Percentiles rank a stretch among this genome's conserved stretches.
Evolutionary conservation across 2,113 vertebrate genomes (phyloP).

Genomic region (Dasyurus viverrinus): DNA sequence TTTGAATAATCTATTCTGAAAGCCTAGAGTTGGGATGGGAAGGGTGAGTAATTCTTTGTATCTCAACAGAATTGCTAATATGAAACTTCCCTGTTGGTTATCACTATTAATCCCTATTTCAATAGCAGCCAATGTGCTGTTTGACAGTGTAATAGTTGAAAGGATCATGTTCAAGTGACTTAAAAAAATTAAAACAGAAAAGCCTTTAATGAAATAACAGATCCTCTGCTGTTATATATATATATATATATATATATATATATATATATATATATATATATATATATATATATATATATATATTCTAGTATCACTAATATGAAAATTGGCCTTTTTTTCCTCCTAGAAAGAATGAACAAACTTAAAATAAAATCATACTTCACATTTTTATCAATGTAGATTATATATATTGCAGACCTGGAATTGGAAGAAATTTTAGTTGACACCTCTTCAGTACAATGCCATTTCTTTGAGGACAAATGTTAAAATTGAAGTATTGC

Average conservation of each 20-base stretch:
- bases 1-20: slow-evolving; percentile 30
- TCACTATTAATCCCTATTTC: background rate
- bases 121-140: slow-evolving; percentile 10
- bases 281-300: too few species aligned
- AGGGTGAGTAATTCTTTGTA: slow-evolving; percentile 29
- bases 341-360: slow-evolving; percentile 8
- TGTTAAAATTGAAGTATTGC: background rate
- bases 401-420: background rate
- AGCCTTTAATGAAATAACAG: slow-evolving; percentile 31
- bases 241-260: background rate
- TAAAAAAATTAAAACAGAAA: background rate
- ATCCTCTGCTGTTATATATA: background rate
- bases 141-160: background rate
- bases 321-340: slow-evolving; percentile 24
- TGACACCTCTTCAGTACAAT: background rate
- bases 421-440: background rate
- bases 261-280: too few species aligned
- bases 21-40: background rate
- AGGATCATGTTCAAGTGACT: background rate
- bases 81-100: background rate
- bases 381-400: background rate
- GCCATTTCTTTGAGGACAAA: background rate
- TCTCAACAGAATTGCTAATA: slow-evolving; percentile 21
- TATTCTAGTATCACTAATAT: background rate
- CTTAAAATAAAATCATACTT: background rate